phyloP scores from a whole-genome alignment of 35 echinoderm and acorn worm species.

The Patiria miniata region DNA sequence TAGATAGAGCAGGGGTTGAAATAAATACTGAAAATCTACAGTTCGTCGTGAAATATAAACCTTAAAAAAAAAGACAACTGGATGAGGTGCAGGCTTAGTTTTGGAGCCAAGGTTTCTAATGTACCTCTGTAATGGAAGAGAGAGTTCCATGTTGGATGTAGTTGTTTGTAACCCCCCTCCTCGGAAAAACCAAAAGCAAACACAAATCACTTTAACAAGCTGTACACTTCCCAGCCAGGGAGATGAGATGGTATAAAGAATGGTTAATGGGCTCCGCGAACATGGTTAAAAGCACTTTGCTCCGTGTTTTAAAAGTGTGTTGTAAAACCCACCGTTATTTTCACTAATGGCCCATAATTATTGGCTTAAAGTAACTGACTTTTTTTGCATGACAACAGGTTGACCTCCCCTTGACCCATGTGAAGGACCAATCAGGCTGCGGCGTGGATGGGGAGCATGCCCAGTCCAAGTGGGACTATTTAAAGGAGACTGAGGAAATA shows the following conservation, averaged over 20 bases:
- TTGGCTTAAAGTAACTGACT: too few relatives aligned
- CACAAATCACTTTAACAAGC: neutral
- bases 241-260: neutral
- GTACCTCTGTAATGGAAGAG: too few relatives aligned
- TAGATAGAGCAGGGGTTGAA: neutral
- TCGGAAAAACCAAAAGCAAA: neutral
- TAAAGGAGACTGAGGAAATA: conserved; percentile 44
- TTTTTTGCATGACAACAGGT: conserved; percentile 53
- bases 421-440: conserved; percentile 1
- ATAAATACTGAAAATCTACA: too few relatives aligned
- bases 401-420: conserved; percentile 61
- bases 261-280: neutral
- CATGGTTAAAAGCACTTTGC: neutral
- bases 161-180: too few relatives aligned
- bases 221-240: neutral
- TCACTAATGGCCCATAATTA: too few relatives aligned
- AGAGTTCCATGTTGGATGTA: too few relatives aligned
- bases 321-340: too few relatives aligned
- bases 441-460: neutral
- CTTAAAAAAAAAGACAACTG: too few relatives aligned
- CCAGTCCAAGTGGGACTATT: conserved; percentile 57
- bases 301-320: too few relatives aligned
- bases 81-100: too few relatives aligned
- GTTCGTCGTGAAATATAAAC: too few relatives aligned
- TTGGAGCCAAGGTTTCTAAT: too few relatives aligned